Evolutionary conservation across 2,888 invertebrate genomes (phyloP).

Genomic region (Calliopum simillimum): DNA sequence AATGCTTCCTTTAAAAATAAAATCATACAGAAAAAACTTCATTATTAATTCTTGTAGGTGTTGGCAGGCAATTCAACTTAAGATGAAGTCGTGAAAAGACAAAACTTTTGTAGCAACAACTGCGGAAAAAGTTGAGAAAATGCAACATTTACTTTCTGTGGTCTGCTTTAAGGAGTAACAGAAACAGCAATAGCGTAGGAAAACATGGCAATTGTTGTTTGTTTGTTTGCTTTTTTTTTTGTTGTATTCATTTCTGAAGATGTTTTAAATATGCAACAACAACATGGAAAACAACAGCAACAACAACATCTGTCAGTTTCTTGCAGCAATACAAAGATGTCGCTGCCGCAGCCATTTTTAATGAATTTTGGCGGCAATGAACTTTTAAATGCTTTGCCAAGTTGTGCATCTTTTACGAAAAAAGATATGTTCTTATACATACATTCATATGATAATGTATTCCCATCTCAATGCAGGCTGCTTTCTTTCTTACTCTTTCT

Average conservation of each 20-base stretch:
- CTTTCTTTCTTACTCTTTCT: background rate
- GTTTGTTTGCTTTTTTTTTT: background rate
- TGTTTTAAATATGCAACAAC: conserved; percentile 27
- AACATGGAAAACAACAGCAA: conserved; percentile 9
- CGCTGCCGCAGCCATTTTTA: conserved; percentile 64
- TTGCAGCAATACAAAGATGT: conserved; percentile 30
- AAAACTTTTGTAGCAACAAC: too few relatives aligned
- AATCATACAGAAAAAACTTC: too few relatives aligned
- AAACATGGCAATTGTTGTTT: background rate
- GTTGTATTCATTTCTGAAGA: background rate
- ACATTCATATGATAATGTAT: too few relatives aligned
- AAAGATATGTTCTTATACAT: too few relatives aligned
- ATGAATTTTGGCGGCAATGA: conserved; percentile 67
- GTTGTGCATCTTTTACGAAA: too few relatives aligned
- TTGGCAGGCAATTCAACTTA: background rate
- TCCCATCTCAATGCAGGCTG: background rate
- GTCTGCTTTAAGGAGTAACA: background rate
- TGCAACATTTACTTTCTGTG: background rate
- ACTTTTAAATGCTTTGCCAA: conserved; percentile 61
- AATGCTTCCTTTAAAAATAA: too few relatives aligned
- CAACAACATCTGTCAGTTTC: background rate
- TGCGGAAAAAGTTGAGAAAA: background rate
- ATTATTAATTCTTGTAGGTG: background rate
- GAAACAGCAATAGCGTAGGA: background rate
- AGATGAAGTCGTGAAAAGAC: background rate